Evolutionary conservation across 2,888 invertebrate genomes (phyloP).

Genomic region (Polydrusus pterygomalis): DNA sequence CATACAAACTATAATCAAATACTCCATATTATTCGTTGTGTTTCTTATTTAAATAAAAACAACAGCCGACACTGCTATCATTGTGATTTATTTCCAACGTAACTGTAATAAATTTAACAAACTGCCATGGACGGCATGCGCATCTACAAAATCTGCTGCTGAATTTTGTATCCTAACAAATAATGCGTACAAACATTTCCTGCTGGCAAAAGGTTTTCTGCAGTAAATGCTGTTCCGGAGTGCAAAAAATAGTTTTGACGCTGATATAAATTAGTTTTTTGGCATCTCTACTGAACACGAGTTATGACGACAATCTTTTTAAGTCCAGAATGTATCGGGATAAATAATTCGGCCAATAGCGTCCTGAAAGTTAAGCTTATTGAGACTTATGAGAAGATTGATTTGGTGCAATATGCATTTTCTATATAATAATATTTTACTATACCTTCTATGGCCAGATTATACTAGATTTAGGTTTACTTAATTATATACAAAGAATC

Average conservation of each 20-base stretch:
- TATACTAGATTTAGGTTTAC: too few relatives aligned
- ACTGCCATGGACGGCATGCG: constrained; percentile 30
- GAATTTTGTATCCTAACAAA: constrained; percentile 46
- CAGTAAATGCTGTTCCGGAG: neutral
- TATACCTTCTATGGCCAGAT: too few relatives aligned
- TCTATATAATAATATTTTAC: too few relatives aligned
- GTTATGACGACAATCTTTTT: too few relatives aligned
- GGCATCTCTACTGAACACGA: too few relatives aligned
- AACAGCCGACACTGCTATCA: constrained; percentile 15
- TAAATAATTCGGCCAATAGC: neutral
- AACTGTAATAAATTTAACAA: constrained; percentile 42
- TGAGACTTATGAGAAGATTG: too few relatives aligned
- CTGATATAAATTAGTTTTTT: neutral
- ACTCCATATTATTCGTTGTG: neutral
- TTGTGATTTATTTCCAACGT: constrained; percentile 44
- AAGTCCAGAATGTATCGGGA: neutral
- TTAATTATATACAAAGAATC: too few relatives aligned
- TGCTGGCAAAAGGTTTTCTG: constrained; percentile 4
- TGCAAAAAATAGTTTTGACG: neutral
- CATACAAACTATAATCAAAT: neutral
- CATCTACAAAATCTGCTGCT: constrained; percentile 45
- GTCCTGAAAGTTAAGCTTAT: neutral
- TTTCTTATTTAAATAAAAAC: constrained; percentile 26
- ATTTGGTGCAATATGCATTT: too few relatives aligned
- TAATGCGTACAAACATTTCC: constrained; percentile 18